phyloP scores from a whole-genome alignment of 1,140 invertebrate species.

The Rhynchophorus ferrugineus region DNA sequence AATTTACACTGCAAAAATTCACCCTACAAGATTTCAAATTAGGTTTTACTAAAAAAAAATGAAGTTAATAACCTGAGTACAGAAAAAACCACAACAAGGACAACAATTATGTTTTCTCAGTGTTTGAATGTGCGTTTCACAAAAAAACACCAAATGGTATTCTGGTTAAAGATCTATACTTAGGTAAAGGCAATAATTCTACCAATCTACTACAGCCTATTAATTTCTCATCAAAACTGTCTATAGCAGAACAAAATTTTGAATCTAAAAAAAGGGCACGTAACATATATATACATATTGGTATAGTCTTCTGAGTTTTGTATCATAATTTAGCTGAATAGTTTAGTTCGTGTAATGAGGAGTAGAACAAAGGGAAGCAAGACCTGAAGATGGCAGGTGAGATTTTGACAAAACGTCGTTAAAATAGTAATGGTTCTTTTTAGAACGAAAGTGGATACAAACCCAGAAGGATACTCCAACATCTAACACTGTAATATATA shows the following conservation, averaged over 20 bases:
- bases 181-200: conserved; percentile 29
- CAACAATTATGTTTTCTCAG: conserved; percentile 80
- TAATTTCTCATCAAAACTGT: conserved; percentile 32
- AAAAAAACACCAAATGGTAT: conserved; percentile 81
- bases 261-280: conserved; percentile 26
- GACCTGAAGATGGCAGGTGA: no score
- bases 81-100: conserved; percentile 83
- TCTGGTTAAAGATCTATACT: conserved; percentile 67
- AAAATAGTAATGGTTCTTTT: no score
- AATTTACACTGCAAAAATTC: conserved; percentile 59
- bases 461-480: no score
- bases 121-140: conserved; percentile 70
- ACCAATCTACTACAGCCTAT: conserved; percentile 36
- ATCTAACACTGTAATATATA: no score
- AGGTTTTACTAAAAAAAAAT: no score
- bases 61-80: conserved; percentile 59
- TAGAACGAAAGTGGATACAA: no score
- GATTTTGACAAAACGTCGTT: no score
- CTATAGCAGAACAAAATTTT: conserved; percentile 33
- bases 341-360: no score
- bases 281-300: no score
- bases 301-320: no score
- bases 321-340: no score
- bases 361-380: no score
- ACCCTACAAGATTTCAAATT: conserved; percentile 45